Evolutionary conservation across 2,888 invertebrate genomes (phyloP).

Genomic region (Rhagium mordax): DNA sequence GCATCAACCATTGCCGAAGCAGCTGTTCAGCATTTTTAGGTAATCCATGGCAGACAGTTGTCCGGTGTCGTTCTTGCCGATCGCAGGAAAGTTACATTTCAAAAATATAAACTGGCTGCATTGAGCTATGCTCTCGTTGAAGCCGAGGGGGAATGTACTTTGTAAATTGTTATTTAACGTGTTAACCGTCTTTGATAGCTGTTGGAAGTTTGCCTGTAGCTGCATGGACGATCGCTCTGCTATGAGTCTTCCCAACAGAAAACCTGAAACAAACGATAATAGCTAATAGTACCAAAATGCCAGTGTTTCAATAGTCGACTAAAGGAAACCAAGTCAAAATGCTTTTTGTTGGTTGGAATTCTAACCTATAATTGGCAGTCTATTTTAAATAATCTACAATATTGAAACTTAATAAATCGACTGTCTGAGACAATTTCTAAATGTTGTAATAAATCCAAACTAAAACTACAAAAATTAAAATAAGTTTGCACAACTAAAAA

Average conservation of each 20-base stretch:
- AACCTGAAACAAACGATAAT: slow-evolving; percentile 66
- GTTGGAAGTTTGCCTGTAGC: slow-evolving; percentile 61
- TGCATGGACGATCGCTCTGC: slow-evolving; percentile 65
- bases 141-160: slow-evolving; percentile 47
- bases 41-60: slow-evolving; percentile 38
- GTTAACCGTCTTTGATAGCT: slow-evolving; percentile 54
- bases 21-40: slow-evolving; percentile 48
- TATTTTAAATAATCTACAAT: too few species aligned
- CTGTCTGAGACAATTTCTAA: too few species aligned
- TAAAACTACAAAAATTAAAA: too few species aligned
- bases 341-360: too few species aligned
- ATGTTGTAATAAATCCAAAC: too few species aligned
- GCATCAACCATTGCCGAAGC: slow-evolving; percentile 49
- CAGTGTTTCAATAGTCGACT: too few species aligned
- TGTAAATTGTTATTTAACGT: slow-evolving; percentile 50
- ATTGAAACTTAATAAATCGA: too few species aligned
- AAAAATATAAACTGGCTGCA: slow-evolving; percentile 40
- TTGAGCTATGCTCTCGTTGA: slow-evolving; percentile 20
- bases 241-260: slow-evolving; percentile 70
- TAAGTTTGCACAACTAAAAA: too few species aligned
- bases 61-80: slow-evolving; percentile 43
- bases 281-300: too few species aligned
- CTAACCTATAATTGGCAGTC: too few species aligned
- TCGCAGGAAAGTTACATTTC: slow-evolving; percentile 45
- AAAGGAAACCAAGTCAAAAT: too few species aligned